A percentile compares a stretch with the other conserved stretches of the same genome.
Conservation (phyloP, 2,888 invertebrate species). For the Geophilus truncorum region DNA sequence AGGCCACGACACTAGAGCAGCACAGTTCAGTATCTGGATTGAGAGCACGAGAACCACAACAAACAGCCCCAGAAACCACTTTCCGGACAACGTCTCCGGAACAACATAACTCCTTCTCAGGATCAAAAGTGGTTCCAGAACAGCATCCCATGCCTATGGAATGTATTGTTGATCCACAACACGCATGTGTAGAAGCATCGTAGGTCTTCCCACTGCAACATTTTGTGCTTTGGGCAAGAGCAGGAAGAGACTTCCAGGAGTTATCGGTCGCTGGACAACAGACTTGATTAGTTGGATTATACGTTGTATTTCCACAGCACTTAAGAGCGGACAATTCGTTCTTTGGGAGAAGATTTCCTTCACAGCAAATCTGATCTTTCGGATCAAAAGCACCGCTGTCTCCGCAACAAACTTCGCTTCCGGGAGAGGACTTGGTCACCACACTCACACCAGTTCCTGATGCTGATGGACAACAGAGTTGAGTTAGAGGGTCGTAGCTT, state of each 20-base stretch:
- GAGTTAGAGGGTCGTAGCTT: not conserved
- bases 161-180: not conserved
- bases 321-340: not conserved
- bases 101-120: conserved; percentile 29
- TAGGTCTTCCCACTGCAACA: conserved; percentile 15
- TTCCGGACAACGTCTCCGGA: not conserved
- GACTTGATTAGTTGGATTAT: not conserved
- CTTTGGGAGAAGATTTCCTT: not conserved
- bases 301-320: not conserved
- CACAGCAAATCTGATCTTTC: conserved; percentile 7
- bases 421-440: not conserved
- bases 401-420: conserved; percentile 1
- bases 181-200: not conserved
- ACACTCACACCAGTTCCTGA: not conserved
- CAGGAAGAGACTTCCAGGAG: not conserved
- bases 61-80: not conserved
- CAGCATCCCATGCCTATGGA: not conserved
- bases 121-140: not conserved
- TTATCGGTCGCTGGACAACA: not conserved
- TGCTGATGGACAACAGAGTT: conserved; percentile 3
- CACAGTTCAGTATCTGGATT: conserved; percentile 19
- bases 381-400: conserved; percentile 13
- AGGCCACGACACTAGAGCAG: not conserved
- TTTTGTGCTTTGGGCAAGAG: not conserved
- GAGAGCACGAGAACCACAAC: not conserved